Evolutionary conservation across 2,888 invertebrate species (phyloP).

Genomic region (Ormia ochracea): DNA sequence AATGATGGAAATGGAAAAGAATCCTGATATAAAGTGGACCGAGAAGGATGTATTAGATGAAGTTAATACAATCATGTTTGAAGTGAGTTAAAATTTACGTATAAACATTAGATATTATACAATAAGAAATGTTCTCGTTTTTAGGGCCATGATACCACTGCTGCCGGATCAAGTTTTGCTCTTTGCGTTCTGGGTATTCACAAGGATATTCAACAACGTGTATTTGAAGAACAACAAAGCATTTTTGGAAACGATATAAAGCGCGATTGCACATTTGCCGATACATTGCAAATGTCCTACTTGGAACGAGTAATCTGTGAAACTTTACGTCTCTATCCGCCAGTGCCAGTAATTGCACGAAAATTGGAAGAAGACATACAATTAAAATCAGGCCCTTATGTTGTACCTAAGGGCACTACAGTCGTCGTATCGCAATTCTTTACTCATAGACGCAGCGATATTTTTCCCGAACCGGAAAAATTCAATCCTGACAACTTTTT

Average conservation of each 20-base stretch:
- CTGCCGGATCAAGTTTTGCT: conserved; percentile 91
- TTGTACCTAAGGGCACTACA: conserved; percentile 83
- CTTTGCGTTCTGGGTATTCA: conserved; percentile 88
- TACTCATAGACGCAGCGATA: conserved; percentile 82
- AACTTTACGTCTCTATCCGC: conserved; percentile 86
- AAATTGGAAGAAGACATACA: conserved; percentile 83
- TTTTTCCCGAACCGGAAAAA: conserved; percentile 83
- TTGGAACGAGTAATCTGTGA: conserved; percentile 87
- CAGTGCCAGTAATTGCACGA: conserved; percentile 87
- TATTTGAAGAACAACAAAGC: conserved; percentile 84
- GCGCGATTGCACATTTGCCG: conserved; percentile 85
- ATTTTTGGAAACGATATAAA: conserved; percentile 86
- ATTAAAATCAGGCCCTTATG: conserved; percentile 79
- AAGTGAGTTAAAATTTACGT: conserved; percentile 78
- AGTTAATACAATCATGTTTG: conserved; percentile 92
- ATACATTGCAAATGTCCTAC: conserved; percentile 88
- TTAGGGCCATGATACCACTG: conserved; percentile 88
- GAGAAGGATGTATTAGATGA: conserved; percentile 91
- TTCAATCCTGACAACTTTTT: conserved; percentile 89
- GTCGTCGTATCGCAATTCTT: conserved; percentile 82
- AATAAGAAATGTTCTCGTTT: too few relatives aligned
- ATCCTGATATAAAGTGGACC: conserved; percentile 81
- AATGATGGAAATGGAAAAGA: conserved; percentile 89
- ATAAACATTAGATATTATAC: background rate
- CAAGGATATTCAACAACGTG: conserved; percentile 86